Evolutionary conservation across 2,113 vertebrate species (phyloP).

Genomic region (Pachycephala philippinensis): DNA sequence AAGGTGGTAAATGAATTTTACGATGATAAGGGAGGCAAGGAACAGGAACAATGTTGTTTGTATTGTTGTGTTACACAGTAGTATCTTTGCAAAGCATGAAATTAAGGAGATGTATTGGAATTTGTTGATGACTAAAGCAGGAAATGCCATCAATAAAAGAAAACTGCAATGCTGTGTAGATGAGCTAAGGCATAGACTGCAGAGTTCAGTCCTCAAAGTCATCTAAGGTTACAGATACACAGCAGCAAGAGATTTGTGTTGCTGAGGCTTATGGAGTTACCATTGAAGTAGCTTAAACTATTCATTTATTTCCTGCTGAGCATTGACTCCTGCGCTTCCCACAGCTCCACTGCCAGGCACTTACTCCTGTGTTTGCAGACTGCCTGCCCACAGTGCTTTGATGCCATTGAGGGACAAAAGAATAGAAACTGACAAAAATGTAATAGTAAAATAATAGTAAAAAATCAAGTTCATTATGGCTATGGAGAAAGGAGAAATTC

Average conservation of each 20-base stretch:
- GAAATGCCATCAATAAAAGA: background rate
- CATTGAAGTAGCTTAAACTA: background rate
- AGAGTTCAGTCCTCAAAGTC: conserved; percentile 20
- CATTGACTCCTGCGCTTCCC: background rate
- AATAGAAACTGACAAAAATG: background rate
- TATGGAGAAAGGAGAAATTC: background rate
- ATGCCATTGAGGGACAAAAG: background rate
- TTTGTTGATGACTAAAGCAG: background rate
- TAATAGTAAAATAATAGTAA: background rate
- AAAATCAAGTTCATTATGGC: background rate
- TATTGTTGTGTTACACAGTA: background rate
- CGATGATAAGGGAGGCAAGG: background rate
- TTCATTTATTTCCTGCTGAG: conserved; percentile 11
- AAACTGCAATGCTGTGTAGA: background rate
- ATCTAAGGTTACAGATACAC: background rate
- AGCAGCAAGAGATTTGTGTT: background rate
- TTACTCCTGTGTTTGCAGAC: background rate
- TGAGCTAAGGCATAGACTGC: background rate
- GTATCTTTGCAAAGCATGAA: background rate
- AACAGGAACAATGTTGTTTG: background rate
- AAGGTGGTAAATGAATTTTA: conserved; percentile 28
- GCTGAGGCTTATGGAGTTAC: background rate
- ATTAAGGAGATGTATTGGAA: background rate
- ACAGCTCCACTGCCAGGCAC: background rate
- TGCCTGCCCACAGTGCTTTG: background rate